Base-by-base conservation (phyloP, 2,888 invertebrate species). In the Drosophila limbata region DNA sequence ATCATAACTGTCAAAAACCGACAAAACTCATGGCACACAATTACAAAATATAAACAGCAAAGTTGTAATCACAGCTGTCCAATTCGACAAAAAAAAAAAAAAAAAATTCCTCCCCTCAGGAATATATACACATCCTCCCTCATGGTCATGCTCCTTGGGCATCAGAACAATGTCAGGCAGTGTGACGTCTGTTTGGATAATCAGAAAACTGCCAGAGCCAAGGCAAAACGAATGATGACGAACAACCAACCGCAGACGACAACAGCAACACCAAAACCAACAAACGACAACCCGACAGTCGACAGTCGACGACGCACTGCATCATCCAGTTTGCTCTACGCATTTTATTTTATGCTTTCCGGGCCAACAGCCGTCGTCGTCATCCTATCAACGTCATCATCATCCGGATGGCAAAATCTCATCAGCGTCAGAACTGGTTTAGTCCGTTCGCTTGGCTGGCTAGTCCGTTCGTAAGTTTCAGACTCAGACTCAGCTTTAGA, bases 51-150 rank as follows among this genome's bases (percentile, higher is more conserved):
- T 82, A 87, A 84, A 82, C 84, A 87, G 83, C 76, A 87, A 85
- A 79, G 73, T 84, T 87, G 84, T 87, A 84, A 84, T 84, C 84
- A 85, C 84, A 84, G 85, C 88, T 87, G 84, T 88, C 84, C 84
- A 75, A 82, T 63, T 42, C 77, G 64, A 72, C 84, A 59, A 78
- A 69, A 64, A 50, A 59, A 73, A 78, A 59, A 69, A 47, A 59
- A 35, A 60, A 61, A 39, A 59, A 13, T 2, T 25, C 3, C n/a
- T 5, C 39, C 52, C 28, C 11, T 9, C 1, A 44, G 55, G 21
- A 55, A 33, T 44, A 42, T 44, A 55, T 13, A 42, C 17, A 31
- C 9, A 28, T 11, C 3, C 19, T 11, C 8, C 40, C 19, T 10
- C 25, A 25, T 40, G 31, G 17, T 44, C 6, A 10, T 42, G 17